phyloP scores from a whole-genome alignment of 2,113 vertebrate species.

The Passer montanus region DNA sequence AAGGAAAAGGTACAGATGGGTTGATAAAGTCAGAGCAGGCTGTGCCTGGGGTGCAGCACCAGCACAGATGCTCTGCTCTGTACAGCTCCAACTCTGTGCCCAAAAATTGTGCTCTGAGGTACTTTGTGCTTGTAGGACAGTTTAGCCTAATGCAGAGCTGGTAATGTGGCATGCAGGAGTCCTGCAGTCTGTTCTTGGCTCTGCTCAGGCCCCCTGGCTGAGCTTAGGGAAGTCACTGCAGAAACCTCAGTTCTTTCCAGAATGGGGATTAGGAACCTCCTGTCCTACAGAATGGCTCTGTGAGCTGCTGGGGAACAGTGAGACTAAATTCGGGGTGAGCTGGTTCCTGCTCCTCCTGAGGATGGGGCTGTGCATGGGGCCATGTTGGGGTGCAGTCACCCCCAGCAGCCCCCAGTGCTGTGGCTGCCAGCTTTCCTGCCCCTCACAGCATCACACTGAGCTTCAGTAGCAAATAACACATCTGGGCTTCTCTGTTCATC shows the following conservation, averaged over 20 bases:
- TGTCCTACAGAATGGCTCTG: neutral
- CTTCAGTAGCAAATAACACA: neutral
- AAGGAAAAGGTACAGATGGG: slow-evolving; percentile 7
- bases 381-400: accelerated
- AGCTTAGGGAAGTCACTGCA: neutral
- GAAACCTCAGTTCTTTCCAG: neutral
- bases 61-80: slow-evolving; percentile 54
- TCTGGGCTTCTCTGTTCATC: neutral
- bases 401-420: neutral
- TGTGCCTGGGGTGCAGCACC: neutral
- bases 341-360: neutral
- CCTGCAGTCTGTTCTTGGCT: slow-evolving; percentile 13
- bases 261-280: neutral
- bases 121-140: slow-evolving; percentile 50
- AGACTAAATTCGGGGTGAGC: neutral
- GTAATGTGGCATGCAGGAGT: neutral
- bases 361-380: neutral
- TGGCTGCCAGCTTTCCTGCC: accelerated
- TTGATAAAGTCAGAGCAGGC: neutral
- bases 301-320: neutral
- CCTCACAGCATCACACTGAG: neutral
- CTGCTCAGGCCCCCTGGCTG: neutral
- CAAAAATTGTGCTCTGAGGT: slow-evolving; percentile 52
- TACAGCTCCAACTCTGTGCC: neutral
- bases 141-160: slow-evolving; percentile 39